Evolutionary conservation across 1,140 invertebrate species (phyloP).

Genomic region (Chrysopa pallens): DNA sequence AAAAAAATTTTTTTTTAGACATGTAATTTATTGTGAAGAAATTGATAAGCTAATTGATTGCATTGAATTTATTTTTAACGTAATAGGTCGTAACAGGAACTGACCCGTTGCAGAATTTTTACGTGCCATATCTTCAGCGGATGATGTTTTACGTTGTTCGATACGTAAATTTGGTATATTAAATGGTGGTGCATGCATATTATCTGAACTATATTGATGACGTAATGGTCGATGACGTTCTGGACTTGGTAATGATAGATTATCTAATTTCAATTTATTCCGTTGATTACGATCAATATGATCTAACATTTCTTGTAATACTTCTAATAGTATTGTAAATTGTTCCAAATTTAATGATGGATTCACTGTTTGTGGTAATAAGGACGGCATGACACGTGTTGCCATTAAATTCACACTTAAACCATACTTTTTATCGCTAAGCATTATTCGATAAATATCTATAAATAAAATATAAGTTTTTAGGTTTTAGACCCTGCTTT

Average conservation of each 20-base stretch:
- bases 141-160: slow-evolving; percentile 70
- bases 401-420: slow-evolving; percentile 84
- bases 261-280: slow-evolving; percentile 68
- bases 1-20: too few relatives aligned
- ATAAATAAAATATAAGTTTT: slow-evolving; percentile 14
- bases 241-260: slow-evolving; percentile 51
- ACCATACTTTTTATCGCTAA: slow-evolving; percentile 83
- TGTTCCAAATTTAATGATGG: slow-evolving; percentile 78
- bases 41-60: too few relatives aligned
- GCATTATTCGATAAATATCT: slow-evolving; percentile 88
- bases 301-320: slow-evolving; percentile 85
- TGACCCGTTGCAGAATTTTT: slow-evolving; percentile 55
- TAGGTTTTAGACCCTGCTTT: too few relatives aligned
- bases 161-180: slow-evolving; percentile 71
- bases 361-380: slow-evolving; percentile 86
- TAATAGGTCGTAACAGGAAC: slow-evolving; percentile 2
- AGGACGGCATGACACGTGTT: slow-evolving; percentile 78
- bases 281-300: slow-evolving; percentile 77
- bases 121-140: slow-evolving; percentile 71
- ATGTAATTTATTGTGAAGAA: too few relatives aligned
- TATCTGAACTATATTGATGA: slow-evolving; percentile 72
- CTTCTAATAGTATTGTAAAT: slow-evolving; percentile 69
- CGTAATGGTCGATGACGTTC: slow-evolving; percentile 56
- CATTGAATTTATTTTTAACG: too few relatives aligned
- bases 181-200: slow-evolving; percentile 66